Conservation (phyloP, 2,797 vertebrate genomes). For the Hydrolagus colliei region DNA sequence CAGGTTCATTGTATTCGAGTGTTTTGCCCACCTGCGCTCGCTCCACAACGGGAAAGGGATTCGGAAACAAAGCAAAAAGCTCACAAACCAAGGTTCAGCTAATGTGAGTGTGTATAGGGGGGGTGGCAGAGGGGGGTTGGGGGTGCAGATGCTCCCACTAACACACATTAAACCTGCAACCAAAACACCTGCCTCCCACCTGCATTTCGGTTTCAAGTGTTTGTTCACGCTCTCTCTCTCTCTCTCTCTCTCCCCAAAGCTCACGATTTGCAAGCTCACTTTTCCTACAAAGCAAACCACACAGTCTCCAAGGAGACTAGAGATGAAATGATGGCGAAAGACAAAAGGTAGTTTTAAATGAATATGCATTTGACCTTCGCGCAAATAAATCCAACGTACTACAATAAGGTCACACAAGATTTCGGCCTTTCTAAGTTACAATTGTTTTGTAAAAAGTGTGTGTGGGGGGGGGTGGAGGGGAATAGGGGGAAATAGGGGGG, state of each 20-base stretch:
- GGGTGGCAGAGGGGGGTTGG: too few species aligned
- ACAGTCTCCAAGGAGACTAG: neutral
- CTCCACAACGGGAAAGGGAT: too few species aligned
- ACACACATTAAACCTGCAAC: neutral
- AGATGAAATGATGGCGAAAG: neutral
- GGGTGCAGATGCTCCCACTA: conserved; percentile 4
- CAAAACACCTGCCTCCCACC: conserved; percentile 1
- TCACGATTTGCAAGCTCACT: too few species aligned
- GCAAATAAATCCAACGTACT: too few species aligned
- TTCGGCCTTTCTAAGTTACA: neutral
- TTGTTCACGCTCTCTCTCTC: neutral
- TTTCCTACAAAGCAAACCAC: too few species aligned
- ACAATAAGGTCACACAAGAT: neutral
- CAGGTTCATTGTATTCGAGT: neutral
- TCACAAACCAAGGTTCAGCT: neutral
- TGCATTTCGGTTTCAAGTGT: neutral
- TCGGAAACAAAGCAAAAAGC: neutral
- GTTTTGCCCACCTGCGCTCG: neutral
- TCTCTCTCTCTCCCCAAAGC: neutral
- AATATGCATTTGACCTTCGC: conserved; percentile 9
- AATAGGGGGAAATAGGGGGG: neutral
- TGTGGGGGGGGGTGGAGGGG: neutral
- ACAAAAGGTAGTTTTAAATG: neutral
- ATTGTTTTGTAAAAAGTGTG: neutral
- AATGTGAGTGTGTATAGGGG: neutral